Conservation (phyloP, 2,888 invertebrate genomes). For the Melanophora roralis region DNA sequence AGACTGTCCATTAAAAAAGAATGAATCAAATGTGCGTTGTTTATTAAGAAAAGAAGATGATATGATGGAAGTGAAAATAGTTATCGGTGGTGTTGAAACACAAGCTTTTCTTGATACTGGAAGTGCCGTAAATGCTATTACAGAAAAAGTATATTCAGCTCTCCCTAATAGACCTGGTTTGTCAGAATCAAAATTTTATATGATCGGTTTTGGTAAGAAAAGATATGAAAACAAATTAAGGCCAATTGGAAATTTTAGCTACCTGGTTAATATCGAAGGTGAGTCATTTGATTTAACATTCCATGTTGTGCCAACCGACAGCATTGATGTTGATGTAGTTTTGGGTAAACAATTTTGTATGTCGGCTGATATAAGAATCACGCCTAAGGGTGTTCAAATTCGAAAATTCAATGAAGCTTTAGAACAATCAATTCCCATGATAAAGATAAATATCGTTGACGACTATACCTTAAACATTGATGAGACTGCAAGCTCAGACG, state of each 20-base stretch:
- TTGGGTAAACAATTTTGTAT: conserved; percentile 31
- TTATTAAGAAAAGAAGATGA: neutral
- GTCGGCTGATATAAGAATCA: conserved; percentile 19
- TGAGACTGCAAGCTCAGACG: neutral
- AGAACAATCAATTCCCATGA: neutral
- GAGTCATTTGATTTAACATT: conserved; percentile 4
- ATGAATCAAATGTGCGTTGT: conserved; percentile 11
- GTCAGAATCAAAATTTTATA: conserved; percentile 1
- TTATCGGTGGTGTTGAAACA: neutral
- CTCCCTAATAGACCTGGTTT: neutral
- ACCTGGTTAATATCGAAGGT: conserved; percentile 5
- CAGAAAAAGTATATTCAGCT: neutral
- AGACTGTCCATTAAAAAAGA: conserved; percentile 7
- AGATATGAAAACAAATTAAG: neutral
- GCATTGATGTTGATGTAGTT: conserved; percentile 23
- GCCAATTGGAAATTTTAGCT: neutral
- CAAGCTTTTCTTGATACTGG: conserved; percentile 25
- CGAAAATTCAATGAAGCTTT: neutral
- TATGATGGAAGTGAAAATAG: conserved; percentile 5
- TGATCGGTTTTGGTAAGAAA: conserved; percentile 16
- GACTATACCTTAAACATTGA: conserved; percentile 19
- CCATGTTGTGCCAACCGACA: conserved; percentile 26
- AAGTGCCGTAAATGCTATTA: conserved; percentile 9
- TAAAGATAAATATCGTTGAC: conserved; percentile 5
- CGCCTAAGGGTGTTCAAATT: neutral